Evolutionary conservation across 2,888 invertebrate genomes (phyloP), one percentile per base, ranked within the genome.

Genomic region (Conchocele bisecta): DNA sequence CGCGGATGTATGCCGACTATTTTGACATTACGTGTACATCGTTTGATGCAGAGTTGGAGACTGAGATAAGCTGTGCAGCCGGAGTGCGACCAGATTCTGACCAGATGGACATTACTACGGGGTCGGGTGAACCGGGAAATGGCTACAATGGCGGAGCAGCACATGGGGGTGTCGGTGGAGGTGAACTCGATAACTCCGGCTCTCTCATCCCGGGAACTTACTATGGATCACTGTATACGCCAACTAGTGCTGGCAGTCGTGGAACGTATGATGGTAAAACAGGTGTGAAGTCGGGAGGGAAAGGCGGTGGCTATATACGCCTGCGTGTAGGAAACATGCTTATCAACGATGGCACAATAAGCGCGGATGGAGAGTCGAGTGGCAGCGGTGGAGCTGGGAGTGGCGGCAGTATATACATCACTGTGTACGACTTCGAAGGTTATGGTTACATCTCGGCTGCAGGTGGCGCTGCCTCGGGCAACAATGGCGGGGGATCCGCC

Each of bases 171-270:
- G 65, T 76, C 6, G 84, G 84, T 24, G 84, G 85, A 24, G 78
- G 75, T 9, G 66, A 80, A 0, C 28, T 54, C 11, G 83, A 84
- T 31, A 74, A 80, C 1, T 65, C 44, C 3, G 53, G 53, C 13
- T 11, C 17, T 3, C 20, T 17, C 17, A 60, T 76, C 6, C 41
- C 61, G 51, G 85, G 85, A 0, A 26, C 15, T 6, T 69, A 80
- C 9, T 86, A 86, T 65, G 80, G 79, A 29, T 85, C 86, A 24
- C n/a, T 84, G 4, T 86, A 83, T 69, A 53, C 48, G n/a, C 86
- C 86, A 3, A 33, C 50, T 15, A 22, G 39, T 17, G 61, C 85
- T 20, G 86, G 86, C 9, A 85, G 83, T 67, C 63, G 82, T 35
- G 76, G 76, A 17, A 63, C 71, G 24, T 69, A 61, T 26, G 51